Conservation (phyloP, 2,113 vertebrate species). For the Ceyx melanurus region DNA sequence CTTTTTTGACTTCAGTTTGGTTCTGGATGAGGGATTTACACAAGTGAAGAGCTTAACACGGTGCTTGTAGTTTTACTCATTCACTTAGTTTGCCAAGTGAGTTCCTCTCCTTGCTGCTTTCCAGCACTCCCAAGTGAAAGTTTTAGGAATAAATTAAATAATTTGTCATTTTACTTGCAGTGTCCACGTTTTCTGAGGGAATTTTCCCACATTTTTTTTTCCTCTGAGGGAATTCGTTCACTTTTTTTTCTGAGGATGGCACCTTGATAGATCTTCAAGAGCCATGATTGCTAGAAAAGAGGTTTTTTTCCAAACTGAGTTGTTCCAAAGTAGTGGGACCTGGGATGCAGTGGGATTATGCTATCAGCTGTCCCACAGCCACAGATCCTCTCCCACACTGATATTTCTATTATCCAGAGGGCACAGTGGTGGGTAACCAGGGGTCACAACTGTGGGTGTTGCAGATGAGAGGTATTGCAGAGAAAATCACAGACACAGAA, state of each 20-base stretch:
- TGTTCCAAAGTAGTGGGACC: neutral
- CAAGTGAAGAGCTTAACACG: neutral
- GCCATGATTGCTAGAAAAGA: neutral
- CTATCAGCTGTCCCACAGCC: neutral
- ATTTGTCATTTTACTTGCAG: neutral
- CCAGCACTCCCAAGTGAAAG: neutral
- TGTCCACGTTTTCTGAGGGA: neutral
- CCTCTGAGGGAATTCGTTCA: too few relatives aligned
- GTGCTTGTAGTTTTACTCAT: neutral
- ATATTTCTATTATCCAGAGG: neutral
- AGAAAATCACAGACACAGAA: neutral
- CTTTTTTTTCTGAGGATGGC: neutral
- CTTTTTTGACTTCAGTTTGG: neutral
- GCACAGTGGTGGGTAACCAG: neutral
- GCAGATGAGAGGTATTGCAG: neutral
- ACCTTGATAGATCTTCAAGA: neutral
- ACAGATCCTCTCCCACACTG: neutral
- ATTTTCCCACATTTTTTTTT: too few relatives aligned
- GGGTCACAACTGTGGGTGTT: neutral
- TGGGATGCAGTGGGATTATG: neutral
- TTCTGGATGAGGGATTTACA: neutral
- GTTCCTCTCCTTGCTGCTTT: neutral
- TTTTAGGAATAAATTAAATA: neutral
- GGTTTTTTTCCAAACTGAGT: neutral
- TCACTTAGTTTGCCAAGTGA: neutral